Evolutionary conservation across 2,797 vertebrate species (phyloP).

Genomic region (Silurus lanzhouensis): DNA sequence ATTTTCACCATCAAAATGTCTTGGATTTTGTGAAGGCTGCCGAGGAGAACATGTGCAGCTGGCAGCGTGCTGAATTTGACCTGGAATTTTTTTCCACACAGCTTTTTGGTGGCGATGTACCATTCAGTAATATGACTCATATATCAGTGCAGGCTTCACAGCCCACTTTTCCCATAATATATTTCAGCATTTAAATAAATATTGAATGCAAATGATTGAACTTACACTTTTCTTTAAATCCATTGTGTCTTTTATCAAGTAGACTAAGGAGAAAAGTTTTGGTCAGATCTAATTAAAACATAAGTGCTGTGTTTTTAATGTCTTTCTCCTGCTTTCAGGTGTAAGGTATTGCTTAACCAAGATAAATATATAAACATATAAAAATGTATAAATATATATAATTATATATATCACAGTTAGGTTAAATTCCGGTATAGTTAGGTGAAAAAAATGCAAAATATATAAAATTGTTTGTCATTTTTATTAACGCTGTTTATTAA

Average conservation of each 20-base stretch:
- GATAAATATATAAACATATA: slow-evolving; percentile 16
- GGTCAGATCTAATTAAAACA: not conserved
- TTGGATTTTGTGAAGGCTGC: slow-evolving; percentile 70
- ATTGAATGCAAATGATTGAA: not conserved
- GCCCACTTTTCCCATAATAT: not conserved
- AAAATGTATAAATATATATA: too few species aligned
- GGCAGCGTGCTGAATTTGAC: slow-evolving; percentile 68
- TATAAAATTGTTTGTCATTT: too few species aligned
- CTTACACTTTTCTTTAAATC: not conserved
- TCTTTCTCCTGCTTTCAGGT: slow-evolving; percentile 51
- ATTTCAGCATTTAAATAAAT: not conserved
- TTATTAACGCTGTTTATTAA: too few species aligned
- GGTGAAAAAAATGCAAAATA: too few species aligned
- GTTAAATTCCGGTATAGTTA: too few species aligned
- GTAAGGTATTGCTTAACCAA: slow-evolving; percentile 39
- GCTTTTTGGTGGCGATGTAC: slow-evolving; percentile 32
- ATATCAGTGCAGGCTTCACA: not conserved
- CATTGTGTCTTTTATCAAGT: not conserved
- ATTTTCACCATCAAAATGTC: slow-evolving; percentile 66
- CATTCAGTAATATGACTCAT: not conserved
- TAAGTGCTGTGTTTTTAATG: slow-evolving; percentile 51
- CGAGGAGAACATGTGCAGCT: slow-evolving; percentile 67
- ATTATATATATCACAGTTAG: too few species aligned
- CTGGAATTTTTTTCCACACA: slow-evolving; percentile 65
- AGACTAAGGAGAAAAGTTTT: not conserved